Percentiles rank a stretch among this genome's conserved stretches.
Evolutionary conservation across 2,113 vertebrate species (phyloP).

Genomic region (Boleophthalmus pectinirostris): DNA sequence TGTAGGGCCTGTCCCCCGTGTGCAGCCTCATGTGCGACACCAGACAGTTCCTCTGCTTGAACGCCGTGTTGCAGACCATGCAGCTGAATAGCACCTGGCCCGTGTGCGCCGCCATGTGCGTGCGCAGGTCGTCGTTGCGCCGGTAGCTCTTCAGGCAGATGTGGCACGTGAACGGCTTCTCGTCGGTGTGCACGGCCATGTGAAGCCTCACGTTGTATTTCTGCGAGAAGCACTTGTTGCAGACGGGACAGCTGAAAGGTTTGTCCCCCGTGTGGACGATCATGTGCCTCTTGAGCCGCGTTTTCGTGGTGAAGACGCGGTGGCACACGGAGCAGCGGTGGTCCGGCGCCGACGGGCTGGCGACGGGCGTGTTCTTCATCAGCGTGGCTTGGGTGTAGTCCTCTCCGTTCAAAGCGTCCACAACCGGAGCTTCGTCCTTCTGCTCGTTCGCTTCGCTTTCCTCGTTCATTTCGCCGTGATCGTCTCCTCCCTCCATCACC

Average conservation of each 20-base stretch:
- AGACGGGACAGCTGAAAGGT: constrained; percentile 1
- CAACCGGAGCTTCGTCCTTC: neutral
- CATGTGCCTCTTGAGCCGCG: neutral
- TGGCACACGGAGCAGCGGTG: neutral
- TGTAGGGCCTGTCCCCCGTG: neutral
- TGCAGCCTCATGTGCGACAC: neutral
- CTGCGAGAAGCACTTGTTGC: neutral
- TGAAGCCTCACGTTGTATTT: neutral
- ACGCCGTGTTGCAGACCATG: neutral
- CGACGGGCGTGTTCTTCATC: neutral
- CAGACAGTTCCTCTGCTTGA: constrained; percentile 6
- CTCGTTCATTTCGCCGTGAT: neutral
- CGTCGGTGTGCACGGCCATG: constrained; percentile 3
- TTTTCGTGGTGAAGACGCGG: neutral
- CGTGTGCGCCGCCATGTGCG: neutral
- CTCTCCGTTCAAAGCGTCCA: neutral
- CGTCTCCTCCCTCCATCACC: neutral
- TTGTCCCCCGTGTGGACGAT: neutral
- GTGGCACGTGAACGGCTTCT: neutral
- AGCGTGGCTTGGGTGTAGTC: neutral
- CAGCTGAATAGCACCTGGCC: constrained; percentile 2
- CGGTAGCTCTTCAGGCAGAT: constrained; percentile 1
- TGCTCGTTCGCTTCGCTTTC: neutral
- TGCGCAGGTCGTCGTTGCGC: constrained; percentile 2
- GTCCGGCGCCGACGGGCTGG: neutral